Evolutionary conservation across 2,113 vertebrate species (phyloP), one percentile per base, ranked within the genome.

Genomic region (Eubucco bourcierii): DNA sequence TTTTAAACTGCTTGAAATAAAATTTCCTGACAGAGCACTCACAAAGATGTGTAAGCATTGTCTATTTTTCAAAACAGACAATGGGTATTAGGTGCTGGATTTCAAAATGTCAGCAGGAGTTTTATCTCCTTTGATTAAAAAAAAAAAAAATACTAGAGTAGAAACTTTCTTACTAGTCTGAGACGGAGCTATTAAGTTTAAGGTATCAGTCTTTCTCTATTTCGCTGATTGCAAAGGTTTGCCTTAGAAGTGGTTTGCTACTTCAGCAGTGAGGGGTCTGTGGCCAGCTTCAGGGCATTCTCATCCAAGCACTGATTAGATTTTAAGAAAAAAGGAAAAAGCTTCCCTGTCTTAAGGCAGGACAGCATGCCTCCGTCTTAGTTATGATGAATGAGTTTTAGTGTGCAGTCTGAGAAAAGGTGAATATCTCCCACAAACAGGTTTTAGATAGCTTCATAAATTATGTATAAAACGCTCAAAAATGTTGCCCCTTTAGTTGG

Each of bases 341-440:
- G 9, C 28, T 79, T 71, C 41, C 34, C 31, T 58, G 16, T 86
- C 73, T 68, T 41, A 84, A 89, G 76, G 60, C 56, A 81, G 73
- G 65, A 55, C 29, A 44, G 33, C 33, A 15, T 31, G 52, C 4
- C 31, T 77, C 47, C 15, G 31, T 47, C 55, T 96, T 44, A 24
- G 24, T 58, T 91, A 91, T 66, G n/a, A 95, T 95, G 76, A 95
- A 94, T 83, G 92, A 88, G 58, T 59, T 93, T 73, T 67, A 83
- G 73, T 33, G 15, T n/a, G 6, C 41, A 89, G 70, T 59, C 12
- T 50, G 63, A 67, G 80, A 31, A 94, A 81, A 93, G 77, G 80
- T 80, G 79, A 95, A 2, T 83, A 85, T 96, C 96, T 95, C 68
- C 41, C 15, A 47, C 71, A 80, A 88, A 81, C 11, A 95, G 76